Percentiles rank a stretch among this genome's conserved stretches.
phyloP scores from a whole-genome alignment of 2,797 vertebrate species.

The Sitta carolinensis region DNA sequence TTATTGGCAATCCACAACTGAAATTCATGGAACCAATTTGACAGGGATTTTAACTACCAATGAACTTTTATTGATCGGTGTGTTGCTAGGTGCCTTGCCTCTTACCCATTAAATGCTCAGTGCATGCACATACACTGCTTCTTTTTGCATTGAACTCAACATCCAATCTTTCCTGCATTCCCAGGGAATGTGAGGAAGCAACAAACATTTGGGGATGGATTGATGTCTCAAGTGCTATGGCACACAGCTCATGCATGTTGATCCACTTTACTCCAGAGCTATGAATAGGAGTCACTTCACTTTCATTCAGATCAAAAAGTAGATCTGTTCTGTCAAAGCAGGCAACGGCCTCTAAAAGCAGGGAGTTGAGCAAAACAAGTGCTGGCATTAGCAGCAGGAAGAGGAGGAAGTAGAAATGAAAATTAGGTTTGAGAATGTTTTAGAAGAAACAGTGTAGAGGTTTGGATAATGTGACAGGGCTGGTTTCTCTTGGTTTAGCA shows the following conservation, averaged over 20 bases:
- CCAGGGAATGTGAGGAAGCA: neutral
- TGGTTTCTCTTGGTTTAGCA: neutral
- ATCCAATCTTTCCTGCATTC: conserved; percentile 29
- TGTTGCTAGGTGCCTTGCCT: conserved; percentile 27
- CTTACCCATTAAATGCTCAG: conserved; percentile 39
- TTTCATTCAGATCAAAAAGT: neutral
- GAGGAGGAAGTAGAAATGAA: neutral
- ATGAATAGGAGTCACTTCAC: neutral
- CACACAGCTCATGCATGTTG: conserved; percentile 39
- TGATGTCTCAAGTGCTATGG: neutral
- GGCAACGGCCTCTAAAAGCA: neutral
- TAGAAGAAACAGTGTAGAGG: neutral
- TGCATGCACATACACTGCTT: conserved; percentile 14
- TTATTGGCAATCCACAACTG: neutral
- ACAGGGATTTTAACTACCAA: conserved; percentile 52
- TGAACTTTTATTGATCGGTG: conserved; percentile 34
- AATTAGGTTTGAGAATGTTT: neutral
- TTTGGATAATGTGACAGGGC: neutral
- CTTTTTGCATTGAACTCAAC: conserved; percentile 7
- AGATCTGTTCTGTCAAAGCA: neutral
- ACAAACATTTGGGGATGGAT: neutral
- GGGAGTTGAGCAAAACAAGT: neutral
- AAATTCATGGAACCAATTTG: conserved; percentile 33
- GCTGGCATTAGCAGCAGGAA: neutral
- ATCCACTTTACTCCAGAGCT: conserved; percentile 21